Evolutionary conservation across 2,113 vertebrate genomes (phyloP).

Genomic region (Himantopus leucocephalus): DNA sequence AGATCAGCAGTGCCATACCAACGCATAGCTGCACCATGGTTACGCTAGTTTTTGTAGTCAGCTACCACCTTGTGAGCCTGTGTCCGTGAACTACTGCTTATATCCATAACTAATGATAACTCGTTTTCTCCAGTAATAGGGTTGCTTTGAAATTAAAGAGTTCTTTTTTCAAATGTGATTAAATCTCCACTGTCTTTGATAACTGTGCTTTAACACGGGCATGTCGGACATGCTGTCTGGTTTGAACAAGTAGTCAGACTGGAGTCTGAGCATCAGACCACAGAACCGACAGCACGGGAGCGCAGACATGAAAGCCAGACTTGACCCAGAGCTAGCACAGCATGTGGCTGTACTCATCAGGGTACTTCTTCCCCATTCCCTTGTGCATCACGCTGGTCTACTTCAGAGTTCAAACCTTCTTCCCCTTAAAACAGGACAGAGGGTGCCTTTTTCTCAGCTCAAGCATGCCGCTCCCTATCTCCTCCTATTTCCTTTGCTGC

Average conservation of each 20-base stretch:
- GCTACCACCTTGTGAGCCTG: not conserved
- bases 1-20: not conserved
- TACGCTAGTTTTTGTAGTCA: not conserved
- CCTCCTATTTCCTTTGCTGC: not conserved
- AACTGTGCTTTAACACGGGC: rapidly evolving
- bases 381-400: not conserved
- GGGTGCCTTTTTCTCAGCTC: not conserved
- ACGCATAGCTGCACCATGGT: rapidly evolving
- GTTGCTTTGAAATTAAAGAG: not conserved
- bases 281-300: not conserved
- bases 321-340: not conserved
- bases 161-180: not conserved
- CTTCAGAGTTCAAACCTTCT: not conserved
- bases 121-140: not conserved
- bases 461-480: rapidly evolving
- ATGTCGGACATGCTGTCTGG: not conserved
- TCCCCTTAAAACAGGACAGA: not conserved
- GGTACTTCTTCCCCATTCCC: not conserved
- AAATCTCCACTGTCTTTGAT: not conserved
- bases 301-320: not conserved
- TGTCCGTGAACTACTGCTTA: not conserved
- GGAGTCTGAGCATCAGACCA: not conserved
- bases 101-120: not conserved
- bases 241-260: not conserved
- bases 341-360: not conserved